Percentiles rank a stretch among this genome's conserved stretches.
Evolutionary conservation across 2,888 invertebrate genomes (phyloP).

Genomic region (Euzophera pinguis): DNA sequence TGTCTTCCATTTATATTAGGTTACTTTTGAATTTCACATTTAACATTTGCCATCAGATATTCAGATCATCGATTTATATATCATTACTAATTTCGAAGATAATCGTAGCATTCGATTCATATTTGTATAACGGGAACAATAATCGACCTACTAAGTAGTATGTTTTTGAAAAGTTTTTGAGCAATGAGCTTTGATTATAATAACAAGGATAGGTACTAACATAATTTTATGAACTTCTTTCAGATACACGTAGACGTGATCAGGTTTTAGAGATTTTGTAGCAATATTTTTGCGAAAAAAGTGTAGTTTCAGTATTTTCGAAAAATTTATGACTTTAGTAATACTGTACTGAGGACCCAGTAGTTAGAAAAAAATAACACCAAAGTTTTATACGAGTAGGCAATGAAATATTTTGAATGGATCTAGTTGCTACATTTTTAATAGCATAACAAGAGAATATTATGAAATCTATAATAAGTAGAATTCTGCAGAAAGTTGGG

Average conservation of each 20-base stretch:
- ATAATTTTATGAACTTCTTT: constrained; percentile 38
- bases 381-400: constrained; percentile 66
- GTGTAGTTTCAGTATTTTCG: constrained; percentile 73
- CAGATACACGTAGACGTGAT: constrained; percentile 34
- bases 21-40: constrained; percentile 38
- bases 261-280: constrained; percentile 59
- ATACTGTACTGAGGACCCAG: constrained; percentile 60
- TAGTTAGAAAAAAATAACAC: constrained; percentile 70
- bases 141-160: constrained; percentile 52
- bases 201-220: constrained; percentile 34
- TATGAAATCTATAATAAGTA: no score
- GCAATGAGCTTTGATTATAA: constrained; percentile 31
- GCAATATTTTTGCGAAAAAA: constrained; percentile 66
- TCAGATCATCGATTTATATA: neutral
- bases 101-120: constrained; percentile 8
- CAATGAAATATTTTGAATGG: constrained; percentile 62
- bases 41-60: neutral
- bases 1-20: constrained; percentile 71
- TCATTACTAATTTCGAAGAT: neutral
- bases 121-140: constrained; percentile 62
- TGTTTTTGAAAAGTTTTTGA: constrained; percentile 56
- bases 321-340: constrained; percentile 59
- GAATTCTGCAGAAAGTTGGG: neutral
- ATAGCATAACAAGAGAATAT: neutral
- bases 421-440: constrained; percentile 19